Conservation (phyloP, 2,888 invertebrate genomes). For the Phragmatobia fuliginosa region DNA sequence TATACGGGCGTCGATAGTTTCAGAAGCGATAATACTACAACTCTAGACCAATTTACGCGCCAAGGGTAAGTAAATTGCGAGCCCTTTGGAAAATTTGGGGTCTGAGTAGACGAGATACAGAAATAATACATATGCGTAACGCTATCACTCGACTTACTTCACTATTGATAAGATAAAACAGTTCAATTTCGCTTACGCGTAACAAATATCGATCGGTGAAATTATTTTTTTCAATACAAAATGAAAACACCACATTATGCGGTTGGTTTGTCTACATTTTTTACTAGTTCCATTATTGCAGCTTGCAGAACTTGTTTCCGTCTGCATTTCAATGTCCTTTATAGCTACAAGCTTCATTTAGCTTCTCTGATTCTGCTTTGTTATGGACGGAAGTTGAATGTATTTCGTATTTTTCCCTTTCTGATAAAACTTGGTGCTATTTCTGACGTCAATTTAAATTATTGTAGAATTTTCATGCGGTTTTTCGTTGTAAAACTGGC, state of each 20-base stretch:
- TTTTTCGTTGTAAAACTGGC: conserved; percentile 7
- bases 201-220: conserved; percentile 13
- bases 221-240: conserved; percentile 18
- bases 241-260: conserved; percentile 40
- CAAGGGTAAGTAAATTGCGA: conserved; percentile 60
- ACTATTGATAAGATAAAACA: conserved; percentile 35
- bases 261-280: conserved; percentile 26
- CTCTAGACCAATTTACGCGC: conserved; percentile 64
- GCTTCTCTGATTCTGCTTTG: conserved; percentile 41
- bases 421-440: conserved; percentile 42
- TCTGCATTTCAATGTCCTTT: conserved; percentile 42
- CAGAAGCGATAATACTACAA: conserved; percentile 61
- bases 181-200: conserved; percentile 24
- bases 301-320: conserved; percentile 26
- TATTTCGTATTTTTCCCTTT: conserved; percentile 38
- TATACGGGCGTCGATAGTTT: conserved; percentile 58
- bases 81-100: conserved; percentile 48
- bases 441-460: conserved; percentile 36
- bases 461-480: conserved; percentile 27
- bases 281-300: conserved; percentile 30
- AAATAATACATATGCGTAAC: conserved; percentile 32
- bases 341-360: conserved; percentile 49
- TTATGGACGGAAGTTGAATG: conserved; percentile 43
- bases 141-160: conserved; percentile 37
- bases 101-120: conserved; percentile 45